Percentiles rank a stretch among this genome's conserved stretches.
Evolutionary conservation across 2,797 vertebrate species (phyloP).

Genomic region (Telmatherina bonti): DNA sequence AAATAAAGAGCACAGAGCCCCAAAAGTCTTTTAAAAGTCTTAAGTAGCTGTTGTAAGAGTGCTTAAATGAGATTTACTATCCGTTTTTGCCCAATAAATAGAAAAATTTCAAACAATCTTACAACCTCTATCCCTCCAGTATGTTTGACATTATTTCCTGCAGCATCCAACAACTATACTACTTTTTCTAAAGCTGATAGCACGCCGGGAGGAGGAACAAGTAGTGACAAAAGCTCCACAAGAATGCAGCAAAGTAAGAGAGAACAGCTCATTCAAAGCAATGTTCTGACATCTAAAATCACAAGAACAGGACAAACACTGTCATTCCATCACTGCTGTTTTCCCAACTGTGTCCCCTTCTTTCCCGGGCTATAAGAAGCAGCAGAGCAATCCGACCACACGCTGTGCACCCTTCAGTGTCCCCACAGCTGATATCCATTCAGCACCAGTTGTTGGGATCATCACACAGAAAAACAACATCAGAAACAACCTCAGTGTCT

Average conservation of each 20-base stretch:
- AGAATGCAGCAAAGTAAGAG: not conserved
- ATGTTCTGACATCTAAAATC: conserved; percentile 8
- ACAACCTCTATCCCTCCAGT: not conserved
- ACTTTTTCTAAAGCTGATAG: not conserved
- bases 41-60: not conserved
- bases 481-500: conserved; percentile 26
- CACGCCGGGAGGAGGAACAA: not conserved
- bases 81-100: not conserved
- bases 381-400: not conserved
- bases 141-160: not conserved
- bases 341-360: not conserved
- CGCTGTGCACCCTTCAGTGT: conserved; percentile 12
- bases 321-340: not conserved
- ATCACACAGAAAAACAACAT: conserved; percentile 9
- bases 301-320: not conserved
- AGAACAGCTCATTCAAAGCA: conserved; percentile 2
- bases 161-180: not conserved
- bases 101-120: no score
- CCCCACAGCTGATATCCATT: conserved; percentile 16
- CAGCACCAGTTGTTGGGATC: conserved; percentile 30
- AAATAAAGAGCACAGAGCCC: not conserved
- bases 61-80: not conserved
- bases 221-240: conserved; percentile 3
- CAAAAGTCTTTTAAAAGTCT: not conserved
- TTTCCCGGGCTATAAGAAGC: not conserved